A percentile compares a stretch with the other conserved stretches of the same genome.
Conservation (phyloP, 2,888 invertebrate species). For the Ornithoptera alexandrae region DNA sequence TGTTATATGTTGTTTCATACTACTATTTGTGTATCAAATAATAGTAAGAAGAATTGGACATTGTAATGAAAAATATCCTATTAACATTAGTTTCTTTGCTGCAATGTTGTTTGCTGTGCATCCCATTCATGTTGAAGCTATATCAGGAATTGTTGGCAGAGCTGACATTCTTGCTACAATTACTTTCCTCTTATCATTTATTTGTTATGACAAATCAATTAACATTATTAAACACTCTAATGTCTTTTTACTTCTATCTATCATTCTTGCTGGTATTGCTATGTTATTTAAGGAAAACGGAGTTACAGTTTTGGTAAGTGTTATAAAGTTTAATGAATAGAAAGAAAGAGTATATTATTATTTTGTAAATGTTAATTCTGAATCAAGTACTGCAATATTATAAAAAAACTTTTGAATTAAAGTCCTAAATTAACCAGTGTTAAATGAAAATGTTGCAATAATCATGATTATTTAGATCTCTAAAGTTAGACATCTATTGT, state of each 20-base stretch:
- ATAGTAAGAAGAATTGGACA: slow-evolving; percentile 39
- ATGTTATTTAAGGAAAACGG: slow-evolving; percentile 97
- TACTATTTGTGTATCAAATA: slow-evolving; percentile 48
- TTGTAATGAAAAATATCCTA: slow-evolving; percentile 34
- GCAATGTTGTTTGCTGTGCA: slow-evolving; percentile 92
- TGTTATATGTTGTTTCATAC: slow-evolving; percentile 67
- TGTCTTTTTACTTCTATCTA: slow-evolving; percentile 49
- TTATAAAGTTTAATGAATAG: background rate
- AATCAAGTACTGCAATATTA: background rate
- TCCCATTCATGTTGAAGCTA: slow-evolving; percentile 96
- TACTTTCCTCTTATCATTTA: slow-evolving; percentile 85
- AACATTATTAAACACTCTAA: slow-evolving; percentile 35
- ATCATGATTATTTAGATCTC: background rate
- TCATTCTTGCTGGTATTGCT: slow-evolving; percentile 80
- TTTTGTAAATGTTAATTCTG: background rate
- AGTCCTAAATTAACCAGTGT: background rate
- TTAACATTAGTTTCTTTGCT: slow-evolving; percentile 81
- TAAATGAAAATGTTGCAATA: background rate
- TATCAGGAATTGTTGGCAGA: slow-evolving; percentile 94
- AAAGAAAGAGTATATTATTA: background rate
- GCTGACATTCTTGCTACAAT: slow-evolving; percentile 93
- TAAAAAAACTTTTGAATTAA: background rate
- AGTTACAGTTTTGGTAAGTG: slow-evolving; percentile 90
- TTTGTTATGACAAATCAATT: slow-evolving; percentile 79
- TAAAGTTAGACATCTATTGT: background rate